Evolutionary conservation across 2,888 invertebrate genomes (phyloP).

Genomic region (Cheiracanthium punctorium): DNA sequence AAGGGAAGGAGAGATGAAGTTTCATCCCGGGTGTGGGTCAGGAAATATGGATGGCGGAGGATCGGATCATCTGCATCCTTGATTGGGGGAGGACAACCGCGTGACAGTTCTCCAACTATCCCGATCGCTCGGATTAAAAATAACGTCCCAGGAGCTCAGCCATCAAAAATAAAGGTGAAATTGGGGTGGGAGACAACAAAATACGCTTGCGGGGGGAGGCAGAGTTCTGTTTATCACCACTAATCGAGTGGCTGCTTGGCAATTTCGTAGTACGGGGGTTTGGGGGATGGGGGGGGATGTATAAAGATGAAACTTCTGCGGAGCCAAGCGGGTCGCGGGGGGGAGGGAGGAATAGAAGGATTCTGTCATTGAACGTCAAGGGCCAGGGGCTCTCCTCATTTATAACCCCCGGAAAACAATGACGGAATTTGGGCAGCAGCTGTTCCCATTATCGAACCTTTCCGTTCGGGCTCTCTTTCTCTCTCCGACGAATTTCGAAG

Average conservation of each 20-base stretch:
- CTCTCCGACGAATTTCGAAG: slow-evolving; percentile 32
- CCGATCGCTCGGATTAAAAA: slow-evolving; percentile 45
- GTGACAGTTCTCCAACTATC: slow-evolving; percentile 45
- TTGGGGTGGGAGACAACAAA: slow-evolving; percentile 37
- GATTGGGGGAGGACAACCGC: slow-evolving; percentile 27
- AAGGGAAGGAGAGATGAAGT: neutral
- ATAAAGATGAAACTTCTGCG: slow-evolving; percentile 27
- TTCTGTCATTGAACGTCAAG: slow-evolving; percentile 68
- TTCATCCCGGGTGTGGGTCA: neutral
- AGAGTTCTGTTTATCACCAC: slow-evolving; percentile 66
- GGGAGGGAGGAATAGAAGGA: slow-evolving; percentile 41
- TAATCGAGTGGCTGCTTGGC: slow-evolving; percentile 66
- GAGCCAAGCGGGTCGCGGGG: neutral
- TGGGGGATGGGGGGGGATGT: neutral
- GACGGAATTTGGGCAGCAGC: slow-evolving; percentile 65
- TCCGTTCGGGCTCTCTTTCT: slow-evolving; percentile 23
- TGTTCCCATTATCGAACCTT: slow-evolving; percentile 68
- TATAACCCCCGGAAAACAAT: slow-evolving; percentile 67
- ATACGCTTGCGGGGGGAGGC: slow-evolving; percentile 5
- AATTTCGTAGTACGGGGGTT: slow-evolving; percentile 46
- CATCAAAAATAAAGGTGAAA: slow-evolving; percentile 37
- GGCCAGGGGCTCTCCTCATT: slow-evolving; percentile 62
- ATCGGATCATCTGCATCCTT: slow-evolving; percentile 40
- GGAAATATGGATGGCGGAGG: neutral
- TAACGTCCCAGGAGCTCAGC: slow-evolving; percentile 18